Percentiles rank a stretch among this genome's conserved stretches.
Conservation (phyloP, 64 coral and sea anemone genomes). For the Platygyra sinensis region DNA sequence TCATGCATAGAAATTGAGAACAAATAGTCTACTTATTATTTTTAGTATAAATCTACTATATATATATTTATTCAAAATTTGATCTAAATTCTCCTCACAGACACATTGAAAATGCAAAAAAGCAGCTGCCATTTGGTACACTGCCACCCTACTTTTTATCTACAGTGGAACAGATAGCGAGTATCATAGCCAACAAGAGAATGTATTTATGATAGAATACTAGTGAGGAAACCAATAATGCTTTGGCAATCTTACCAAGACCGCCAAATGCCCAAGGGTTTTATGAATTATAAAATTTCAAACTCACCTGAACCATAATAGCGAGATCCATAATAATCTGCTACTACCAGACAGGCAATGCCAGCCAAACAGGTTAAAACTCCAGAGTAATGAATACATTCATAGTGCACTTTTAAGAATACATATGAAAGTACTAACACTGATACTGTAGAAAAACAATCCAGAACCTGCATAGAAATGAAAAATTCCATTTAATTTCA, state of each 20-base stretch:
- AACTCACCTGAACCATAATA: conserved; percentile 81
- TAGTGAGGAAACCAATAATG: too few relatives aligned
- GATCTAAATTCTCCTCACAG: too few relatives aligned
- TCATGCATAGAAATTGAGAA: too few relatives aligned
- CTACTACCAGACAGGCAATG: conserved; percentile 72
- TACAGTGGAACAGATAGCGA: too few relatives aligned
- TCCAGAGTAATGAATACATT: conserved; percentile 75
- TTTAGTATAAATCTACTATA: too few relatives aligned
- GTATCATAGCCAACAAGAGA: too few relatives aligned
- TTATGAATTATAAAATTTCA: neutral
- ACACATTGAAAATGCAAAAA: too few relatives aligned
- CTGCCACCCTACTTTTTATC: too few relatives aligned
- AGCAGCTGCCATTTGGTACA: too few relatives aligned
- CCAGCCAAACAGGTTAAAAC: conserved; percentile 68
- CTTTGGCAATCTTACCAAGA: neutral
- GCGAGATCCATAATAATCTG: conserved; percentile 88
- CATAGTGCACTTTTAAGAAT: conserved; percentile 84
- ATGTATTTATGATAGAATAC: too few relatives aligned
- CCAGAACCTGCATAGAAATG: conserved; percentile 60
- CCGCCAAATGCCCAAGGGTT: neutral
- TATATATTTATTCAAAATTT: too few relatives aligned
- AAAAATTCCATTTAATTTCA: neutral
- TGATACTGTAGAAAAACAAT: conserved; percentile 81
- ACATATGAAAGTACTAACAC: conserved; percentile 79
- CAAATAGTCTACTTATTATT: too few relatives aligned